A percentile compares a stretch with the other conserved stretches of the same genome.
Evolutionary conservation across 2,888 invertebrate genomes (phyloP).

Genomic region (Mesoligia furuncula): DNA sequence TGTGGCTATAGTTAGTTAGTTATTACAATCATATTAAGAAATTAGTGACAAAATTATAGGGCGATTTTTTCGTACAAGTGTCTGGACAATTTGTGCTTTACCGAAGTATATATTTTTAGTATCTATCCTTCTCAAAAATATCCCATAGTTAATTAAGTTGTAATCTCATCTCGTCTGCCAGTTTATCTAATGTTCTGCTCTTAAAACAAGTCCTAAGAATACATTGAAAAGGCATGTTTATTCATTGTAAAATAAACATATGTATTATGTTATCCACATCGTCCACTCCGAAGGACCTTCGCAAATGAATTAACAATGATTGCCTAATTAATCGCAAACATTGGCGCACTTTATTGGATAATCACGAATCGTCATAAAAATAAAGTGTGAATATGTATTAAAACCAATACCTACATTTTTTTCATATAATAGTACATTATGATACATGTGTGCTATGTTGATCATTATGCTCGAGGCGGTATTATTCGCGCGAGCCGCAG

Average conservation of each 20-base stretch:
- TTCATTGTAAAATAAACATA: conserved; percentile 39
- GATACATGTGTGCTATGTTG: too few species aligned
- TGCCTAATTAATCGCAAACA: conserved; percentile 46
- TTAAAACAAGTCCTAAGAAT: conserved; percentile 10
- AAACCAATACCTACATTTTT: not conserved
- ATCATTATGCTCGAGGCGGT: too few species aligned
- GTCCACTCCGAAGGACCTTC: conserved; percentile 24
- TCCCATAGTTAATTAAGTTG: not conserved
- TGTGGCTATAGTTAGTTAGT: not conserved
- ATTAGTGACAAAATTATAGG: too few species aligned
- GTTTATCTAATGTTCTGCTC: not conserved
- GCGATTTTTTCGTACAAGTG: too few species aligned
- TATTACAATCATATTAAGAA: too few species aligned
- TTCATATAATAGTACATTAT: too few species aligned
- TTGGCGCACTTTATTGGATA: conserved; percentile 37
- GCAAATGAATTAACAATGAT: conserved; percentile 47
- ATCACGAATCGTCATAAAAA: conserved; percentile 46
- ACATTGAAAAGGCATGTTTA: conserved; percentile 26
- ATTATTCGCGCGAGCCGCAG: too few species aligned
- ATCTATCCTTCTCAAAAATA: not conserved
- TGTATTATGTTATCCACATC: conserved; percentile 27
- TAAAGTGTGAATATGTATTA: conserved; percentile 8
- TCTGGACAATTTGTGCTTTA: too few species aligned
- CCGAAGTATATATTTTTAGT: not conserved
- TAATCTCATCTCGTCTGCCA: not conserved